These are phyloP conservation scores for Acheta domesticus DNA, from an alignment of 2,888 invertebrate genomes.

Conservation along the genomic window DNA sequence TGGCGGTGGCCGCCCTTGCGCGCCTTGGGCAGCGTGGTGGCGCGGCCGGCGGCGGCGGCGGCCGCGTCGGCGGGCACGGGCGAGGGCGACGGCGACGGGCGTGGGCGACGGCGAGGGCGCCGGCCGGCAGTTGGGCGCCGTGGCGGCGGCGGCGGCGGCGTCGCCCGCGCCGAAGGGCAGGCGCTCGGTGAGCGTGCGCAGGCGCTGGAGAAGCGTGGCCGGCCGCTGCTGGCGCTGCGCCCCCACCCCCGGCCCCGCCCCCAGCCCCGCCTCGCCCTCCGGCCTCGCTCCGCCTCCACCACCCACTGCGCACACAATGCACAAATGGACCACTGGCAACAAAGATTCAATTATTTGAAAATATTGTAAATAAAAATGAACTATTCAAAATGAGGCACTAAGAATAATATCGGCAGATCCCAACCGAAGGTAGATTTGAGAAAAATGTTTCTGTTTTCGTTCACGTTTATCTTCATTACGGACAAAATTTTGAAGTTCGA, in stretches of 20 bases:
- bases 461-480: too few relatives aligned
- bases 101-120: not conserved
- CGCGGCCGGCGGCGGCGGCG: constrained; percentile 40
- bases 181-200: constrained; percentile 55
- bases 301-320: too few relatives aligned
- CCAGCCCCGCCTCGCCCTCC: not conserved
- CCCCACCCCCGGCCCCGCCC: not conserved
- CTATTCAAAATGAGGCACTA: too few relatives aligned
- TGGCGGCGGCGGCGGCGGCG: constrained; percentile 46
- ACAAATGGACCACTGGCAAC: too few relatives aligned
- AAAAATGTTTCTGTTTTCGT: too few relatives aligned
- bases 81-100: not conserved
- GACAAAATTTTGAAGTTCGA: too few relatives aligned
- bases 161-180: constrained; percentile 49
- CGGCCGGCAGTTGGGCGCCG: constrained; percentile 32
- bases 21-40: constrained; percentile 47
- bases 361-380: too few relatives aligned
- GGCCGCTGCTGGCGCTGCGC: constrained; percentile 46
- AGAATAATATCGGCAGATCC: too few relatives aligned
- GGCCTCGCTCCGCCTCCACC: not conserved
- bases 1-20: constrained; percentile 45
- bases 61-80: not conserved
- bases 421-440: too few relatives aligned
- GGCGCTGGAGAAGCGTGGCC: constrained; percentile 50
- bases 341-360: too few relatives aligned